Conservation (phyloP, 2,113 vertebrate species). For the Diphyllodes magnificus region DNA sequence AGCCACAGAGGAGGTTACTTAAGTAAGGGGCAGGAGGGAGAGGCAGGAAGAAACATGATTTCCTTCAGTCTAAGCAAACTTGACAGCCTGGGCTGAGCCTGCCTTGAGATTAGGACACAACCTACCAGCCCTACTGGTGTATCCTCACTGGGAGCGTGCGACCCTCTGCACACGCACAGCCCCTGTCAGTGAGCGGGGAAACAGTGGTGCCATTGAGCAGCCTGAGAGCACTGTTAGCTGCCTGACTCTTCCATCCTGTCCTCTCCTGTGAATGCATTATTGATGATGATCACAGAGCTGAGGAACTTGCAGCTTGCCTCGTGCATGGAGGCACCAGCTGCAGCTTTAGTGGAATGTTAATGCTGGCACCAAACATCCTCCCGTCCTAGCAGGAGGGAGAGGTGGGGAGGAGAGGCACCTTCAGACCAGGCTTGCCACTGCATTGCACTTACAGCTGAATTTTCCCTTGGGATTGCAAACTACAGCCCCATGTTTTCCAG, state of each 20-base stretch:
- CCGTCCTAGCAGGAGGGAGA: neutral
- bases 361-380: neutral
- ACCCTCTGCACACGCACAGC: neutral
- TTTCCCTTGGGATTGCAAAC: neutral
- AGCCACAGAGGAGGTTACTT: neutral
- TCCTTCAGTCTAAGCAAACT: neutral
- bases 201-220: constrained; percentile 64
- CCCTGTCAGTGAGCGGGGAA: accelerated
- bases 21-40: neutral
- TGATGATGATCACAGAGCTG: constrained; percentile 11
- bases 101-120: neutral
- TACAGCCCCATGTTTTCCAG: neutral
- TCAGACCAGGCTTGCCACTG: neutral
- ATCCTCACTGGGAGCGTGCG: accelerated
- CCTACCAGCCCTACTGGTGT: neutral
- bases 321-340: constrained; percentile 49
- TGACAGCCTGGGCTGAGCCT: neutral
- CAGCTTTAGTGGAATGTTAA: neutral
- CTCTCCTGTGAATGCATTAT: constrained; percentile 58
- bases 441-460: neutral
- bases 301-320: constrained; percentile 27
- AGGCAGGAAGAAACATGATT: neutral
- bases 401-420: neutral
- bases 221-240: constrained; percentile 12
- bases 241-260: constrained; percentile 40